Conservation (phyloP, 2,113 vertebrate species). For the Neodontobutis hainanensis region DNA sequence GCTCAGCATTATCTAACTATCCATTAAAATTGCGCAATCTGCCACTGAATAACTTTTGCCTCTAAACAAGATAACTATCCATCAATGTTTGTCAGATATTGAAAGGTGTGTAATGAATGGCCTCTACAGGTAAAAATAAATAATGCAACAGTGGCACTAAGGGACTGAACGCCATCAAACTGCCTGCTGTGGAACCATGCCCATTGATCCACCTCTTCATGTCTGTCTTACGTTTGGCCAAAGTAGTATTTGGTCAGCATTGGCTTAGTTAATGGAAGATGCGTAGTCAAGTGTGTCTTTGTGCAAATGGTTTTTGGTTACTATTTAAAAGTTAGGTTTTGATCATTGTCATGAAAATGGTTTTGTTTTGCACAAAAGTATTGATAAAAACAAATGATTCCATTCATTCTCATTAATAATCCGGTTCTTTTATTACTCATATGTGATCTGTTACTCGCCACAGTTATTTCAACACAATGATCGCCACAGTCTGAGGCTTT, state of each 20-base stretch:
- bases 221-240: conserved; percentile 14
- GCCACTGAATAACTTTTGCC: conserved; percentile 59
- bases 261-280: not conserved
- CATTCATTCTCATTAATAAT: conserved; percentile 1
- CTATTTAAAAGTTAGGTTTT: no score
- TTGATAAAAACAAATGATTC: not conserved
- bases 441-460: conserved; percentile 41
- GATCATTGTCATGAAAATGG: not conserved
- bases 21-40: conserved; percentile 64
- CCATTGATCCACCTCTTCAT: conserved; percentile 45
- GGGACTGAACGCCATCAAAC: conserved; percentile 41
- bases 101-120: conserved; percentile 67
- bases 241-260: conserved; percentile 6
- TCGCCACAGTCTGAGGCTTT: conserved; percentile 46
- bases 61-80: conserved; percentile 67
- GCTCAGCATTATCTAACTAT: conserved; percentile 67
- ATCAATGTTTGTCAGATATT: conserved; percentile 66
- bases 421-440: conserved; percentile 26
- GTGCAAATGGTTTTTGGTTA: not conserved
- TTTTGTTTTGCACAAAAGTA: conserved; percentile 10
- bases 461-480: conserved; percentile 65
- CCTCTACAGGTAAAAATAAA: conserved; percentile 56
- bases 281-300: not conserved
- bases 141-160: conserved; percentile 62
- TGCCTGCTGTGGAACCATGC: conserved; percentile 21